phyloP scores from a whole-genome alignment of 1,140 invertebrate species.

The Drosophila bocqueti region DNA sequence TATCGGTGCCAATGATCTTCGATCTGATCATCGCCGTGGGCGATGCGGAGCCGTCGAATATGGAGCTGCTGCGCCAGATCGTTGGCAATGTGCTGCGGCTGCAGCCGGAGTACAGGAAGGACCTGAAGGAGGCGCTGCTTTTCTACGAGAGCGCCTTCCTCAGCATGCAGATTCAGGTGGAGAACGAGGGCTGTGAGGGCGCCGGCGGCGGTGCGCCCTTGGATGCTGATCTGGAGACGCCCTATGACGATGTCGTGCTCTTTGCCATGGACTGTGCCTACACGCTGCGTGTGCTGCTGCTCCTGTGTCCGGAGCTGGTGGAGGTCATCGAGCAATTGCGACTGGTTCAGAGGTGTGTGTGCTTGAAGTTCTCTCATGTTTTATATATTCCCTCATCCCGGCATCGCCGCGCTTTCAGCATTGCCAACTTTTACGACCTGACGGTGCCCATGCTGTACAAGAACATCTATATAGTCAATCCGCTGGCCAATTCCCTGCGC shows the following conservation, averaged over 20 bases:
- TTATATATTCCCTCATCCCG: not conserved
- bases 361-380: not conserved
- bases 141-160: conserved; percentile 85
- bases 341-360: conserved; percentile 68
- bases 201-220: conserved; percentile 69
- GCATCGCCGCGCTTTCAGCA: conserved; percentile 73
- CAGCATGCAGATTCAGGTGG: conserved; percentile 78
- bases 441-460: conserved; percentile 88
- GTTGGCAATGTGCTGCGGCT: conserved; percentile 88
- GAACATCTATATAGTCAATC: conserved; percentile 84
- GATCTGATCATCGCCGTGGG: conserved; percentile 92
- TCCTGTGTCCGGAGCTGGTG: conserved; percentile 86
- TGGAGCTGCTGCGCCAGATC: conserved; percentile 87
- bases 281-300: conserved; percentile 89
- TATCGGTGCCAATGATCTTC: conserved; percentile 92
- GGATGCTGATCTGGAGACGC: conserved; percentile 67
- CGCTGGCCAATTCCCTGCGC: conserved; percentile 58
- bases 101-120: conserved; percentile 90
- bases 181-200: conserved; percentile 79
- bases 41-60: conserved; percentile 86
- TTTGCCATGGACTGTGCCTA: conserved; percentile 90
- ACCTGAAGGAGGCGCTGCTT: conserved; percentile 87
- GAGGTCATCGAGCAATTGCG: conserved; percentile 58
- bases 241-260: conserved; percentile 89
- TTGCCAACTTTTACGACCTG: conserved; percentile 88